phyloP scores from a whole-genome alignment of 2,797 vertebrate genomes.

The Gephyroberyx darwinii region DNA sequence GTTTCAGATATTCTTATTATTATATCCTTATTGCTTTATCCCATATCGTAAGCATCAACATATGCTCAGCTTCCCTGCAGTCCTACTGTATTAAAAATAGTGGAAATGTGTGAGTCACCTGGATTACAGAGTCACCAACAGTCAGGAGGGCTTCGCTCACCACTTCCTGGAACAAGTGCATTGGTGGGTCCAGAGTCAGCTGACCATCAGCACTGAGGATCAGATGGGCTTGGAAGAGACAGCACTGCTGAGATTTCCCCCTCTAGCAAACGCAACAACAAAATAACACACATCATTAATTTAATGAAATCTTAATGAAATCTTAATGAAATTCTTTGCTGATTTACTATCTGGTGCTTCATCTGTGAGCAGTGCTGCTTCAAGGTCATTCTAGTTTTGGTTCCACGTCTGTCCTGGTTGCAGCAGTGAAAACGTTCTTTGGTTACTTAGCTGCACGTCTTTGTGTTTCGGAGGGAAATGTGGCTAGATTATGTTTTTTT shows the following conservation, averaged over 20 bases:
- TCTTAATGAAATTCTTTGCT: too few relatives aligned
- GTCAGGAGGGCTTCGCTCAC: conserved; percentile 69
- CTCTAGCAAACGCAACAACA: conserved; percentile 58
- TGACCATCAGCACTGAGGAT: conserved; percentile 63
- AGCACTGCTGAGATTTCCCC: conserved; percentile 34
- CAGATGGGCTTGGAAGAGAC: conserved; percentile 76
- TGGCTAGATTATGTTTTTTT: background rate
- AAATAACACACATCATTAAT: background rate
- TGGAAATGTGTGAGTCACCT: conserved; percentile 56
- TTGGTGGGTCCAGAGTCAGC: conserved; percentile 75
- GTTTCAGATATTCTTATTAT: too few relatives aligned
- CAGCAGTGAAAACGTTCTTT: too few relatives aligned
- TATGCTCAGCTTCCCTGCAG: too few relatives aligned
- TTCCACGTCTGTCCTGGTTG: background rate
- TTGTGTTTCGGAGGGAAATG: too few relatives aligned
- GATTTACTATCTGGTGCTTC: background rate
- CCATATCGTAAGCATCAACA: too few relatives aligned
- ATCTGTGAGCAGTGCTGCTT: background rate
- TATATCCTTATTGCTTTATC: too few relatives aligned
- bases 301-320: too few relatives aligned
- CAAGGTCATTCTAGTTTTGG: background rate
- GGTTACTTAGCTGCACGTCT: too few relatives aligned
- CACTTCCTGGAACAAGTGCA: conserved; percentile 71
- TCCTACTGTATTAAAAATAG: background rate
- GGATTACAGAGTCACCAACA: conserved; percentile 60